Evolutionary conservation across 2,797 vertebrate species (phyloP).

Genomic region (Pelodytes ibericus): DNA sequence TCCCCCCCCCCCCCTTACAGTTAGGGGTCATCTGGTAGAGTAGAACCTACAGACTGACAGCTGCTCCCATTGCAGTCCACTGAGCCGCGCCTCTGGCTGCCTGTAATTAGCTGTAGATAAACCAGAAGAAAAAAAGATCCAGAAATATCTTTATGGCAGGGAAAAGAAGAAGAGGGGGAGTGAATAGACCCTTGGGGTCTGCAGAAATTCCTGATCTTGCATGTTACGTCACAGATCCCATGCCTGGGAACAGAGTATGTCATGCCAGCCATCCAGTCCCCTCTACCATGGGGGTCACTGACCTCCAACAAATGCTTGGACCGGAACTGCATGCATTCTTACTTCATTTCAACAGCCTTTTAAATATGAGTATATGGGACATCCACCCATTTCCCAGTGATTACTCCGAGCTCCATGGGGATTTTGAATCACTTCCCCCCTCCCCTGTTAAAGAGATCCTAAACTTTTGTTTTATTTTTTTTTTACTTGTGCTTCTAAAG

Average conservation of each 20-base stretch:
- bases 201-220: not conserved
- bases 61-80: conserved; percentile 16
- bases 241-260: conserved; percentile 37
- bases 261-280: not conserved
- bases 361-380: no score
- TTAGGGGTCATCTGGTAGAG: conserved; percentile 25
- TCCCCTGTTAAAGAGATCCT: no score
- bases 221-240: not conserved
- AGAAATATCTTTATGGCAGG: conserved; percentile 36
- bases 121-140: not conserved
- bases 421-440: no score
- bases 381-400: no score
- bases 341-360: not conserved
- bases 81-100: conserved; percentile 1
- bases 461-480: no score
- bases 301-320: conserved; percentile 30
- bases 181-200: not conserved
- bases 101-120: conserved; percentile 13
- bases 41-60: conserved; percentile 24
- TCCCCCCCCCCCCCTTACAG: conserved; percentile 5
- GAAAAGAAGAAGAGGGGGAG: not conserved
- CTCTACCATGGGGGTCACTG: conserved; percentile 23
- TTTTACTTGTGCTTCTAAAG: no score
- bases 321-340: not conserved
- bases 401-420: no score